A percentile compares a stretch with the other conserved stretches of the same genome.
These are phyloP conservation scores for Caenorhabditis sinica DNA, from an alignment of 2,888 invertebrate species.

Conservation along the genomic window DNA sequence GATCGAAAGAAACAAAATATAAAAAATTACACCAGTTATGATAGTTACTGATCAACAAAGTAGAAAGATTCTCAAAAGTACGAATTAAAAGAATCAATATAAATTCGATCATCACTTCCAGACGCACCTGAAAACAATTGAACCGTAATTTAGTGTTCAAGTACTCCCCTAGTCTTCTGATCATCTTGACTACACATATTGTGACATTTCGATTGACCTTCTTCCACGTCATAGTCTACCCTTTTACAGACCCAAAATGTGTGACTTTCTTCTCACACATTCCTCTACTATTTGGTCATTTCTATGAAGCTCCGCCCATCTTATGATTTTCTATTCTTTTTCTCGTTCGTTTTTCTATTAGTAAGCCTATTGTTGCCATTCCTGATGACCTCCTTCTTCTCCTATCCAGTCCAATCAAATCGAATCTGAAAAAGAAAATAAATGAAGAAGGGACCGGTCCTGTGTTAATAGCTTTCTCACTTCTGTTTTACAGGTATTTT, in stretches of 20 bases:
- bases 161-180: not conserved
- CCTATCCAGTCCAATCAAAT: conserved; percentile 21
- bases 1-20: too few species aligned
- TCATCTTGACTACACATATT: not conserved
- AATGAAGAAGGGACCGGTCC: conserved; percentile 45
- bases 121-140: not conserved
- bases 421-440: conserved; percentile 17
- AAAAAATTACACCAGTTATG: too few species aligned
- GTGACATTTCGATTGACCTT: conserved; percentile 14
- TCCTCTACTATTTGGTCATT: conserved; percentile 15
- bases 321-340: conserved; percentile 32
- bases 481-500: conserved; percentile 8
- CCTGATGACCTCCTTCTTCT: conserved; percentile 17
- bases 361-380: conserved; percentile 42
- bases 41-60: too few species aligned
- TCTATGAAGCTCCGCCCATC: conserved; percentile 11
- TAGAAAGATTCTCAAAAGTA: not conserved
- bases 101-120: not conserved
- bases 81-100: not conserved
- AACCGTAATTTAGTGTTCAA: not conserved
- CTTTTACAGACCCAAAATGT: conserved; percentile 22
- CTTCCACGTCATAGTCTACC: conserved; percentile 29
- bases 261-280: conserved; percentile 38
- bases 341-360: not conserved
- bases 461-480: conserved; percentile 58